These are phyloP conservation scores for Prunella fulvescens DNA, from an alignment of 2,113 vertebrate species.

Conservation along the genomic window DNA sequence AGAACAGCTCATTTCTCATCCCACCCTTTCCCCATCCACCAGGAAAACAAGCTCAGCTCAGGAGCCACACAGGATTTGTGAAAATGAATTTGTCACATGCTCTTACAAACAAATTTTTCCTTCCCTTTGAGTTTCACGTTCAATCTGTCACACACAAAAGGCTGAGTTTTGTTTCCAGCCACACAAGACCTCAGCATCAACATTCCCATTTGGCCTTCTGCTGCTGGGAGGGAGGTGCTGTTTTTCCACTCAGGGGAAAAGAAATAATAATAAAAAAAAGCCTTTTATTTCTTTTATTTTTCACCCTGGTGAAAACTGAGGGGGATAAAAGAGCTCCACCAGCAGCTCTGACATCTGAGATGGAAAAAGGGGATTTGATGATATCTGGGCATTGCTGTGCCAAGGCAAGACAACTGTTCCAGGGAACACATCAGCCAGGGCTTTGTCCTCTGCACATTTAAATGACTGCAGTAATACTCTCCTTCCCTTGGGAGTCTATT, in stretches of 20 bases:
- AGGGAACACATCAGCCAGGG: neutral
- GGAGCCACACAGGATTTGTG: neutral
- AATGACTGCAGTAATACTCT: conserved; percentile 2
- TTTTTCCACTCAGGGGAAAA: neutral
- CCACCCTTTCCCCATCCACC: neutral
- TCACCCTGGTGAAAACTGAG: neutral
- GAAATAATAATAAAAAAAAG: neutral
- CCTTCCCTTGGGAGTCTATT: conserved; percentile 42
- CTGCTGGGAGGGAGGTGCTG: neutral
- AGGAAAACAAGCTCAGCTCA: neutral
- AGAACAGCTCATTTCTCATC: neutral
- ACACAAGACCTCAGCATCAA: neutral
- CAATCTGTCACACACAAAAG: neutral
- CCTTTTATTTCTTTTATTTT: neutral
- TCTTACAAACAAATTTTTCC: neutral
- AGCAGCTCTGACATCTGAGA: neutral
- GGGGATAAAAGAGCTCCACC: neutral
- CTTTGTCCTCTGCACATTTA: conserved; percentile 42
- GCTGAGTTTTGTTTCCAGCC: conserved; percentile 7
- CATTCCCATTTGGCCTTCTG: neutral
- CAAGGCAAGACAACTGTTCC: conserved; percentile 4
- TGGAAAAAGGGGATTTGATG: neutral
- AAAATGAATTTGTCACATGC: neutral
- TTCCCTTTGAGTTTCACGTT: neutral
- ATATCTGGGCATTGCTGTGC: neutral